Percentiles rank a stretch among this genome's conserved stretches.
Conservation (phyloP, 2,888 invertebrate species). For the Chloromyia formosa region DNA sequence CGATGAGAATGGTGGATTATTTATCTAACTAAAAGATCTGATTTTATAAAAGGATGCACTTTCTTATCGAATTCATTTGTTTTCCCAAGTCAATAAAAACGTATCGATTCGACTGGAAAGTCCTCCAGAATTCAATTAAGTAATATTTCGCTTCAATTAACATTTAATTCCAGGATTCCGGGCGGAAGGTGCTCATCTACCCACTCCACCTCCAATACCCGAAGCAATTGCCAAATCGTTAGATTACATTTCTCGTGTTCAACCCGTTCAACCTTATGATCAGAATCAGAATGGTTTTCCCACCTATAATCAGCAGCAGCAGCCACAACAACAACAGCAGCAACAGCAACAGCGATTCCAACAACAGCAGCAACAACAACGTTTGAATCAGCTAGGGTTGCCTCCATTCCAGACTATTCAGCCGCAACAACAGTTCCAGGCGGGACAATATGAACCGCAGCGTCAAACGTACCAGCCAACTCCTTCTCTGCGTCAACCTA, state of each 20-base stretch:
- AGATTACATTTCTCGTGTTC: slow-evolving; percentile 57
- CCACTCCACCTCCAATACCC: slow-evolving; percentile 60
- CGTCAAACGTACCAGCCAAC: slow-evolving; percentile 52
- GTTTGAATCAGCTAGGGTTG: slow-evolving; percentile 46
- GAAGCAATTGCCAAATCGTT: slow-evolving; percentile 59
- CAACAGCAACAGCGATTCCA: slow-evolving; percentile 55
- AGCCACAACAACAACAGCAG: slow-evolving; percentile 52
- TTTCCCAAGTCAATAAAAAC: slow-evolving; percentile 1
- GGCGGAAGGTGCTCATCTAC: slow-evolving; percentile 63
- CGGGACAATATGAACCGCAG: slow-evolving; percentile 54
- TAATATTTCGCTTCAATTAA: not conserved
- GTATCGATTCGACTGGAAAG: not conserved
- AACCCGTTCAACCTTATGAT: slow-evolving; percentile 55
- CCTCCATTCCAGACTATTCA: slow-evolving; percentile 17
- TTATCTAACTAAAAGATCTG: not conserved
- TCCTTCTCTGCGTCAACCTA: slow-evolving; percentile 6
- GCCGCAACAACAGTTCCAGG: slow-evolving; percentile 52
- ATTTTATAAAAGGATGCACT: not conserved
- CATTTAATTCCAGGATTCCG: slow-evolving; percentile 58
- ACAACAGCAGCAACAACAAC: slow-evolving; percentile 54
- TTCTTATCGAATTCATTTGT: not conserved
- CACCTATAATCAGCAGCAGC: slow-evolving; percentile 59
- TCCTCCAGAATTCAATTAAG: not conserved
- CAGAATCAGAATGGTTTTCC: slow-evolving; percentile 61
- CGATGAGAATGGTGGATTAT: slow-evolving; percentile 74